Evolutionary conservation across 2,797 vertebrate genomes (phyloP).

Genomic region (Halcyon leucocephala): DNA sequence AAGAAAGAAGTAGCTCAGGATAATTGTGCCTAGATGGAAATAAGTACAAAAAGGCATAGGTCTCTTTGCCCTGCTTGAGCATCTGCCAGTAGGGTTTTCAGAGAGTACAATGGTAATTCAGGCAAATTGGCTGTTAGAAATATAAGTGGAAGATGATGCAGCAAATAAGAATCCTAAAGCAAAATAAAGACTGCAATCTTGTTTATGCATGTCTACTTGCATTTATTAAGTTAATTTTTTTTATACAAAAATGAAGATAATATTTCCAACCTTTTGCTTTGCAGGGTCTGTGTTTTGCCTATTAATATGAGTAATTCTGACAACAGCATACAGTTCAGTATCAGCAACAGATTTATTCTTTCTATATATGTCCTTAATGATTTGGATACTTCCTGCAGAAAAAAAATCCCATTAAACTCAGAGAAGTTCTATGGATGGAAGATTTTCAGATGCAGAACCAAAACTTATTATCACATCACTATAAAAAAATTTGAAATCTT

Average conservation of each 20-base stretch:
- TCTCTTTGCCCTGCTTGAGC: background rate
- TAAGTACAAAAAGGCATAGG: background rate
- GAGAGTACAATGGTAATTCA: background rate
- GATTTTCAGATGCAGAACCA: background rate
- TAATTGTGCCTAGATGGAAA: background rate
- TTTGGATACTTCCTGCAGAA: background rate
- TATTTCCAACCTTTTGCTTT: background rate
- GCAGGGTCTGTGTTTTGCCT: background rate
- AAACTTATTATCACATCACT: background rate
- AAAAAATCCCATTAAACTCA: background rate
- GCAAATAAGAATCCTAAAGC: background rate
- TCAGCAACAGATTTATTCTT: background rate
- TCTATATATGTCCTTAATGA: background rate
- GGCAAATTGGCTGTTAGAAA: background rate
- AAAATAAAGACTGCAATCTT: background rate
- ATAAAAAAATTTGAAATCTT: background rate
- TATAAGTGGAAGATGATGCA: background rate
- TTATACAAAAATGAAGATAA: background rate
- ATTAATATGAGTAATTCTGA: background rate
- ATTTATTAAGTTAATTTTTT: background rate
- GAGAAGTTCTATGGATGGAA: background rate
- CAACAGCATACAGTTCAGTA: background rate
- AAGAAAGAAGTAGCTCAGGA: background rate
- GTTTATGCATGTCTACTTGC: background rate
- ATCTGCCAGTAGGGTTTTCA: background rate